Conservation (phyloP, 92 coral and sea anemone species). For the Palythoa grandiflora region DNA sequence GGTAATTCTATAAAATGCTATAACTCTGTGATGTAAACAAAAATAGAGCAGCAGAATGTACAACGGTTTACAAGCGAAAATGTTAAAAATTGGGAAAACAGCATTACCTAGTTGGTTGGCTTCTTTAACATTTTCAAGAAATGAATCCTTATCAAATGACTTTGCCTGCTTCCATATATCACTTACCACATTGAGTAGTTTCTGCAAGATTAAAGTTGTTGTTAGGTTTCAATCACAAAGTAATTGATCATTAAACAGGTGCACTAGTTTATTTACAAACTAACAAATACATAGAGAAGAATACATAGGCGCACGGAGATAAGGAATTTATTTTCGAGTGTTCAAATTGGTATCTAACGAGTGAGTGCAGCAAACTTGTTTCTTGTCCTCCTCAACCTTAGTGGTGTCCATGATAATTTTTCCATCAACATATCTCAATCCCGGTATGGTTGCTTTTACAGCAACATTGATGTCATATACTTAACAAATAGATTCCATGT, state of each 20-base stretch:
- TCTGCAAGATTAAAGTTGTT: constrained; percentile 45
- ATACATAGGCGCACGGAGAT: too few species aligned
- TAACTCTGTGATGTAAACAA: background rate
- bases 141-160: constrained; percentile 38
- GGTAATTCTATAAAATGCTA: too few species aligned
- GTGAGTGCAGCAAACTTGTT: background rate
- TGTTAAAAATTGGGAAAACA: background rate
- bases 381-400: background rate
- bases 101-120: constrained; percentile 70
- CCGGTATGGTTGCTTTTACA: background rate
- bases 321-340: too few species aligned
- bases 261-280: too few species aligned
- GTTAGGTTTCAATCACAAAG: background rate
- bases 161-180: constrained; percentile 50
- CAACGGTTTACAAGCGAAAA: too few species aligned
- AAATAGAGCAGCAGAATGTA: background rate
- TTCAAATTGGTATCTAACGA: too few species aligned
- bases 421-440: background rate
- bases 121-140: constrained; percentile 56
- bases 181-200: constrained; percentile 36
- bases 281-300: too few species aligned
- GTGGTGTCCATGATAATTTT: background rate
- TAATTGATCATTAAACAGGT: too few species aligned
- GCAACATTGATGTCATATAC: background rate
- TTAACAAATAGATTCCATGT: too few species aligned